Base-by-base conservation (phyloP, 1,140 invertebrate genomes). In the Macrocentrus cingulum region DNA sequence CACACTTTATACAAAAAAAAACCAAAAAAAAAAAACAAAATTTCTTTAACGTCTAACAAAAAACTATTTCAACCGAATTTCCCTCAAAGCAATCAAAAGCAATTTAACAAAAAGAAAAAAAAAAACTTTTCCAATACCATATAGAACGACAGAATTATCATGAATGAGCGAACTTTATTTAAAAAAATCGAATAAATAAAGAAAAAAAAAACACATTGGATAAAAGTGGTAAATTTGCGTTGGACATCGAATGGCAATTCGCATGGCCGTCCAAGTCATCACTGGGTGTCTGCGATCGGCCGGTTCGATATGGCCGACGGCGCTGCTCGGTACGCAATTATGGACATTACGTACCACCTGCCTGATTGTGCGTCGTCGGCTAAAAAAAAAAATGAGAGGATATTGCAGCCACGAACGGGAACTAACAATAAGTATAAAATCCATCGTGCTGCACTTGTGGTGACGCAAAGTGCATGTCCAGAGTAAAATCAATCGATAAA, bases 321-420 rank as follows among this genome's bases (percentile, higher is more conserved):
- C 45, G 54, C 32, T 9, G 45, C 7, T 56, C 29, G 54, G 29
- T 57, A 57, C 55, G 55, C 55, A 57, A 57, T 57, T 57, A 57
- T 44, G 55, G 46, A 57, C 55, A 57, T 50, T 50, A 57, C 55
- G 46, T 57, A 57, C 55, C 55, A 57, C 55, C 55, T 57, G 55
- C 55, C 34, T 42, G 55, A 57, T 57, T 37, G 46, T 39, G 55
- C 55, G 34, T 50, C 55, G 8, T 25, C 34, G 29, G 13, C 19
- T 29, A 56, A 39, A 49, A 42, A 50, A 50, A 15, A n/a, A 39
- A 39, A 39, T 4, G 13, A 39, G 13, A 39, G 13, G 13, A 15
- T 3, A 15, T 4, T 39, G 15, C 8, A 11, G 15, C 11, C 8
- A 11, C 36, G 15, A 39, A 16, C 7, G 37, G 53, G 36, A 20